Percentiles rank a stretch among this genome's conserved stretches.
Evolutionary conservation across 2,888 invertebrate species (phyloP).

Genomic region (Melanostoma scalare): DNA sequence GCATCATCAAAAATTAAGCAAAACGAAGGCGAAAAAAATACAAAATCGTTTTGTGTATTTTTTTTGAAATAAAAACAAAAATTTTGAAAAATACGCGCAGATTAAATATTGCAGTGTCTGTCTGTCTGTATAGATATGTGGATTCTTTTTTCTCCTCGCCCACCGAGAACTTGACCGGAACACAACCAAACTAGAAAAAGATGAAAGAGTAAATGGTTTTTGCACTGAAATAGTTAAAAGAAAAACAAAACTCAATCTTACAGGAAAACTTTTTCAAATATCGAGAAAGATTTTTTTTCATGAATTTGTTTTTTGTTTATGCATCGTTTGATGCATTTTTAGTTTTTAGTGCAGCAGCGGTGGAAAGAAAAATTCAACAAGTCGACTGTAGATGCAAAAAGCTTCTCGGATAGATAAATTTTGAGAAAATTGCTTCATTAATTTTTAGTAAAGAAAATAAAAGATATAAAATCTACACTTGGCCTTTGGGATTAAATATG

Average conservation of each 20-base stretch:
- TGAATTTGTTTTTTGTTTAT: conserved; percentile 60
- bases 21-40: conserved; percentile 2
- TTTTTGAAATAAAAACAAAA: conserved; percentile 55
- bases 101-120: conserved; percentile 47
- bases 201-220: conserved; percentile 65
- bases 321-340: conserved; percentile 70
- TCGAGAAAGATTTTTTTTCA: conserved; percentile 44
- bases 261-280: conserved; percentile 56
- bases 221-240: conserved; percentile 64
- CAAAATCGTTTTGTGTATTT: conserved; percentile 15
- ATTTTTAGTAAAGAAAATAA: conserved; percentile 37
- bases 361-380: conserved; percentile 26
- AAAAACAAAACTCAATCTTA: conserved; percentile 15
- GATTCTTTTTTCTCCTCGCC: conserved; percentile 61
- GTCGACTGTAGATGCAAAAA: conserved; percentile 48
- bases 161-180: conserved; percentile 73
- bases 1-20: conserved; percentile 37
- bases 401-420: conserved; percentile 48
- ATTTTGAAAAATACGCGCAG: conserved; percentile 63
- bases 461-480: conserved; percentile 64
- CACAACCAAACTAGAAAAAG: conserved; percentile 59
- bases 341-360: conserved; percentile 41
- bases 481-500: conserved; percentile 62
- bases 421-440: conserved; percentile 42
- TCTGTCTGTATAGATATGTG: neutral